These are phyloP conservation scores for Dryococelus australis DNA, from an alignment of 2,888 invertebrate species.

Conservation along the genomic window DNA sequence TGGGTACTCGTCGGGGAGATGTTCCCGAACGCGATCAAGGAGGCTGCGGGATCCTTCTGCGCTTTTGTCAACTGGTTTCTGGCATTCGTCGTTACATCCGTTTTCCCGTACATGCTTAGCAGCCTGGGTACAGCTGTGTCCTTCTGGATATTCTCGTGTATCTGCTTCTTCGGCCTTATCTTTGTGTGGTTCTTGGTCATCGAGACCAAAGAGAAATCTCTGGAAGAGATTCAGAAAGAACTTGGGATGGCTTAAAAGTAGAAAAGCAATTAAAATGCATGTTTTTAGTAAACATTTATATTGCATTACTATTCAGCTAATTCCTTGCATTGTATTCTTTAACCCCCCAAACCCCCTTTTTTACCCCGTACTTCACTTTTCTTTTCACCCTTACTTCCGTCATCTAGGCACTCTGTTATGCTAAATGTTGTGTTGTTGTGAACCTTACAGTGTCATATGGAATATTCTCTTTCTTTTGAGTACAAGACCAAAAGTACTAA, in stretches of 20 bases:
- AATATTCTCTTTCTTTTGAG: too few relatives aligned
- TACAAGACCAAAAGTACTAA: too few relatives aligned
- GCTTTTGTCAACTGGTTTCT: slow-evolving; percentile 22
- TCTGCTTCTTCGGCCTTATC: background rate
- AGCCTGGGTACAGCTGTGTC: background rate
- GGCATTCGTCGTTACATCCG: background rate
- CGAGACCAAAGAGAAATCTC: slow-evolving; percentile 2
- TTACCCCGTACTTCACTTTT: too few relatives aligned
- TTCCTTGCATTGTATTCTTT: too few relatives aligned
- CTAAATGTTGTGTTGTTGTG: too few relatives aligned
- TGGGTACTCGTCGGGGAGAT: slow-evolving; percentile 93
- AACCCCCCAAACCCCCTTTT: too few relatives aligned
- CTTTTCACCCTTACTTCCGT: too few relatives aligned
- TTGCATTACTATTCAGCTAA: too few relatives aligned
- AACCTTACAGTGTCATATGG: too few relatives aligned
- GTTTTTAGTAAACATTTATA: too few relatives aligned
- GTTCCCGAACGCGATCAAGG: slow-evolving; percentile 64
- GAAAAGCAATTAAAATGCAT: too few relatives aligned
- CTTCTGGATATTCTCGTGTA: background rate
- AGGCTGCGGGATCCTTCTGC: slow-evolving; percentile 5
- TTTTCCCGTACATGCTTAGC: background rate
- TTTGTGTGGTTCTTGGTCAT: slow-evolving; percentile 17
- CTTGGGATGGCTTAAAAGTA: background rate
- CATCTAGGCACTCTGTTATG: too few relatives aligned
- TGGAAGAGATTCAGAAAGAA: slow-evolving; percentile 22